These are phyloP conservation scores for Chymomyza amoena DNA, from an alignment of 2,888 invertebrate species.

Conservation along the genomic window DNA sequence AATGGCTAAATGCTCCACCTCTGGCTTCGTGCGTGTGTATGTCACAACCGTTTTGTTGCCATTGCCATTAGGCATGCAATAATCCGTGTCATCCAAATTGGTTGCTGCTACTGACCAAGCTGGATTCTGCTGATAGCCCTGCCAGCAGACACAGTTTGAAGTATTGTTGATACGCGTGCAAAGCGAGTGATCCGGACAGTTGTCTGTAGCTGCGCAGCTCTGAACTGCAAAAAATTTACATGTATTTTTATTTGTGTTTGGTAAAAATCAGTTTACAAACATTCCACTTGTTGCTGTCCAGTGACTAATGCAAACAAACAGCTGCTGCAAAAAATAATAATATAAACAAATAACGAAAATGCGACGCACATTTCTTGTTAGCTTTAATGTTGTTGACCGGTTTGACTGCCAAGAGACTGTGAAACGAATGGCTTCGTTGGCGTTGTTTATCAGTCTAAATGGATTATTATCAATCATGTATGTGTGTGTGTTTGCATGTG, in stretches of 20 bases:
- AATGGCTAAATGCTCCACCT: conserved; percentile 37
- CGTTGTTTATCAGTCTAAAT: background rate
- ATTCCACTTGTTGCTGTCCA: conserved; percentile 8
- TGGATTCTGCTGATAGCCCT: conserved; percentile 43
- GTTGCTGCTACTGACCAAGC: conserved; percentile 29
- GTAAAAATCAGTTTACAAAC: conserved; percentile 15
- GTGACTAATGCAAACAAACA: conserved; percentile 14
- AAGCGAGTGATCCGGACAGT: conserved; percentile 40
- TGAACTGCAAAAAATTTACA: conserved; percentile 19
- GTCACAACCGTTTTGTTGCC: conserved; percentile 17
- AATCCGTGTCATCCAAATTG: conserved; percentile 13
- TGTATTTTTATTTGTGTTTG: background rate
- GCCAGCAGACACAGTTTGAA: conserved; percentile 46
- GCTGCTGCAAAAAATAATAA: conserved; percentile 15
- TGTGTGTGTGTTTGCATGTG: too few species aligned
- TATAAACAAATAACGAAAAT: conserved; percentile 31
- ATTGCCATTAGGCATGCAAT: conserved; percentile 17
- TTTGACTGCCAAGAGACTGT: conserved; percentile 23
- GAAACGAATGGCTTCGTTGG: background rate
- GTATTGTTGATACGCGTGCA: conserved; percentile 24
- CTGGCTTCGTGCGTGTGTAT: conserved; percentile 34
- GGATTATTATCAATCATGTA: background rate
- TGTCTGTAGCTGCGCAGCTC: conserved; percentile 20
- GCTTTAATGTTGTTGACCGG: conserved; percentile 10
- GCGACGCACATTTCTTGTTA: conserved; percentile 32